These are phyloP conservation scores for Heterotis niloticus DNA, from an alignment of 2,113 vertebrate species.

Conservation along the genomic window DNA sequence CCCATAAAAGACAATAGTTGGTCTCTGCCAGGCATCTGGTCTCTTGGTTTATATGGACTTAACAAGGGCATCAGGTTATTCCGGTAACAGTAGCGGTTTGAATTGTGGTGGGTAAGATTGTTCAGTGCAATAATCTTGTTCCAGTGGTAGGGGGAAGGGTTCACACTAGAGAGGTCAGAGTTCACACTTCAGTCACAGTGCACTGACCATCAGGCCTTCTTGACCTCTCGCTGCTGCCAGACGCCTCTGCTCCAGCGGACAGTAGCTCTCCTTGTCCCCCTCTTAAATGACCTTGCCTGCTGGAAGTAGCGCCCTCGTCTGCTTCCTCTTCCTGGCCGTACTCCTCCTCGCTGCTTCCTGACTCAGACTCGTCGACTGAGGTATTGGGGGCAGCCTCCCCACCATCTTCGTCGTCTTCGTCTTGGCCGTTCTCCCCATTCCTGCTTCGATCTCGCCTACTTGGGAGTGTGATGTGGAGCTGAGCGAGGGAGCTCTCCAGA, in stretches of 20 bases:
- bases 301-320: conserved; percentile 36
- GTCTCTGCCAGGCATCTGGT: conserved; percentile 1
- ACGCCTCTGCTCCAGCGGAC: conserved; percentile 60
- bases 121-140: conserved; percentile 34
- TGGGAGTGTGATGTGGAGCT: conserved; percentile 77
- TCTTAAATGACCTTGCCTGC: conserved; percentile 60
- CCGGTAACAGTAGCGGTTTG: conserved; percentile 14
- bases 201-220: conserved; percentile 92
- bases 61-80: background rate
- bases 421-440: conserved; percentile 70
- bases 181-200: conserved; percentile 88
- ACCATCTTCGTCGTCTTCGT: conserved; percentile 49
- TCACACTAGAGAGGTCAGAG: background rate
- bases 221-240: conserved; percentile 64
- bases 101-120: conserved; percentile 26
- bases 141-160: conserved; percentile 36
- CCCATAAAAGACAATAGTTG: background rate
- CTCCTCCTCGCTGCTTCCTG: conserved; percentile 74
- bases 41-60: background rate
- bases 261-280: conserved; percentile 66
- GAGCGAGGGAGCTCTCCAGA: conserved; percentile 80
- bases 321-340: background rate
- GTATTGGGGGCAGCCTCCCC: conserved; percentile 62
- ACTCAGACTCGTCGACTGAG: conserved; percentile 75
- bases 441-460: conserved; percentile 70